These are phyloP conservation scores for Pseudomyrmex cubaensis DNA, from an alignment of 1,140 invertebrate species.

Conservation along the genomic window DNA sequence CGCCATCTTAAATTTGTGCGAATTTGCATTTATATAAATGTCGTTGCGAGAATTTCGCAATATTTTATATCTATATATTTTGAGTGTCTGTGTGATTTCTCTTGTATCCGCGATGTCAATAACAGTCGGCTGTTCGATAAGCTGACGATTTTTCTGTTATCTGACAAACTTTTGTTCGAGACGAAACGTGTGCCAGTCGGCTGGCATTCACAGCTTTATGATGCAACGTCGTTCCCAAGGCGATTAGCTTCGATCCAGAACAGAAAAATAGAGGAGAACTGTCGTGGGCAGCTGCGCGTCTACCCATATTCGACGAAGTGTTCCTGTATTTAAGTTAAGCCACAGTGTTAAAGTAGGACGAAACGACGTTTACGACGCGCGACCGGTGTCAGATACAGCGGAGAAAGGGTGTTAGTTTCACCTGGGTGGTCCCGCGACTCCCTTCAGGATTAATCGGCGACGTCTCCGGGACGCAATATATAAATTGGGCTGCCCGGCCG, in stretches of 20 bases:
- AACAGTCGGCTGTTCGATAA: too few species aligned
- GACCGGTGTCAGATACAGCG: slow-evolving; percentile 76
- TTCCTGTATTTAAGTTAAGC: slow-evolving; percentile 69
- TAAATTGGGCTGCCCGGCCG: slow-evolving; percentile 80
- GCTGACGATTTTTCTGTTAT: not conserved
- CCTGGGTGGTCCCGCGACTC: slow-evolving; percentile 83
- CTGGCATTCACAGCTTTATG: slow-evolving; percentile 8
- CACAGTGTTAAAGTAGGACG: slow-evolving; percentile 73
- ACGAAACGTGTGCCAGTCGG: not conserved
- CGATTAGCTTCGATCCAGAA: slow-evolving; percentile 64
- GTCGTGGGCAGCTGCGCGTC: slow-evolving; percentile 68
- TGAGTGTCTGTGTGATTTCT: not conserved
- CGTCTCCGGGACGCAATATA: slow-evolving; percentile 81
- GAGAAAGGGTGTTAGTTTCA: slow-evolving; percentile 82
- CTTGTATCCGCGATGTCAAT: not conserved
- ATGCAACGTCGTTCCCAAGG: slow-evolving; percentile 1
- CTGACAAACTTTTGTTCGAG: slow-evolving; percentile 1
- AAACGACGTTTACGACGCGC: slow-evolving; percentile 80
- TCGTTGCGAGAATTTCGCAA: not conserved
- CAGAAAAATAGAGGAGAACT: slow-evolving; percentile 30
- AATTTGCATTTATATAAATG: slow-evolving; percentile 4
- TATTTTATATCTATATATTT: not conserved
- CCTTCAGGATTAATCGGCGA: slow-evolving; percentile 83
- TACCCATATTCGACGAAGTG: not conserved
- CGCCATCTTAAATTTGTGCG: not conserved